Evolutionary conservation across 2,797 vertebrate species (phyloP).

Genomic region (Anguilla obscura): DNA sequence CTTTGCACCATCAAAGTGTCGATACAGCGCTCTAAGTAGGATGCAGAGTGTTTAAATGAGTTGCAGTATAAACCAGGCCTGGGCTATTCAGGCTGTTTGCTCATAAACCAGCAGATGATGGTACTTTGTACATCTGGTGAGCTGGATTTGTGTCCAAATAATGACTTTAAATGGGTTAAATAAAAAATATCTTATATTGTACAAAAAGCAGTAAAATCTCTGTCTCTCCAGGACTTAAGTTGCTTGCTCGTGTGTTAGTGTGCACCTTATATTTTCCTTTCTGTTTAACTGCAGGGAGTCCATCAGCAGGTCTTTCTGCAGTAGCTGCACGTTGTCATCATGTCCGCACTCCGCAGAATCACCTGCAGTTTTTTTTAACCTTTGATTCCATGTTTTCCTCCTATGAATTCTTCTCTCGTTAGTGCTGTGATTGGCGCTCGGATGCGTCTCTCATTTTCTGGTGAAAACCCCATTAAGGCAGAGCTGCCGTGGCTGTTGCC

Average conservation of each 20-base stretch:
- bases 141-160: not conserved
- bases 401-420: not conserved
- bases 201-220: not conserved
- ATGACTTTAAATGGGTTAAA: not conserved
- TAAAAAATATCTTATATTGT: not conserved
- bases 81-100: not conserved
- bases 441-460: not conserved
- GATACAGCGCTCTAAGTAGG: not conserved
- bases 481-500: not conserved
- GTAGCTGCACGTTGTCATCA: not conserved
- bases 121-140: not conserved
- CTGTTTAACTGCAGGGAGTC: not conserved
- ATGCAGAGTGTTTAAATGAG: not conserved
- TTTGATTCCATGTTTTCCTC: not conserved
- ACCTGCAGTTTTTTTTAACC: not conserved
- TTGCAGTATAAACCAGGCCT: not conserved
- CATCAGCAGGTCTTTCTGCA: not conserved
- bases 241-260: not conserved
- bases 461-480: not conserved
- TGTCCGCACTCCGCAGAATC: not conserved
- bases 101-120: not conserved
- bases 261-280: not conserved
- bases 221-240: not conserved
- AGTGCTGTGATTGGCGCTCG: not conserved
- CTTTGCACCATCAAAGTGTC: not conserved